Evolutionary conservation across 2,797 vertebrate species (phyloP).

Genomic region (Petrocephalus schoutedeni): DNA sequence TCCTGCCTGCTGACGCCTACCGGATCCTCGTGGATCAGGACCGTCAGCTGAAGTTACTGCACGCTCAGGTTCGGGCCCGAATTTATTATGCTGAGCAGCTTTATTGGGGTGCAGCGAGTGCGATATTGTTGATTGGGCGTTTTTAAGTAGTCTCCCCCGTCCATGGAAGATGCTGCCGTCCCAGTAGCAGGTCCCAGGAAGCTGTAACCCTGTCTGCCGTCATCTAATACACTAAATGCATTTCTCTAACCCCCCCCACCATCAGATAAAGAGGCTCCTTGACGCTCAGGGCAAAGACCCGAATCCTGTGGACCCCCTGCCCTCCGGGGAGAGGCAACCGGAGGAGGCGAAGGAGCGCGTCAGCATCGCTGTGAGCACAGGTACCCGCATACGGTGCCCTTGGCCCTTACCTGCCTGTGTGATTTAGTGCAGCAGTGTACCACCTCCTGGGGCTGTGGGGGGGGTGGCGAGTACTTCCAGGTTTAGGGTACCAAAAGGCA

Average conservation of each 20-base stretch:
- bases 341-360: conserved; percentile 57
- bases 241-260: not conserved
- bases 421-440: not conserved
- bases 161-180: not conserved
- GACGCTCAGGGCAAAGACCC: conserved; percentile 67
- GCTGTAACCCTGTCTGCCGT: not conserved
- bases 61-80: conserved; percentile 76
- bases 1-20: conserved; percentile 72
- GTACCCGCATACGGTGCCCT: conserved; percentile 49
- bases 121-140: not conserved
- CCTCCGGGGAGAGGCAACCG: conserved; percentile 28
- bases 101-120: not conserved
- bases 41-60: conserved; percentile 82
- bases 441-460: too few relatives aligned
- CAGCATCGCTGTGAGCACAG: conserved; percentile 88
- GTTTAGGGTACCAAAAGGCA: not conserved
- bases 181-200: not conserved
- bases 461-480: not conserved
- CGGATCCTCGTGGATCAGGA: conserved; percentile 81
- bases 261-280: conserved; percentile 84
- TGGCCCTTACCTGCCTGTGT: not conserved
- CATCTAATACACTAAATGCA: not conserved
- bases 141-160: not conserved
- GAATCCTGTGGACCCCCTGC: conserved; percentile 32
- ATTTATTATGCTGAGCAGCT: not conserved